Evolutionary conservation across 2,888 invertebrate genomes (phyloP), one percentile per base, ranked within the genome.

Genomic region (Nymphalis c-album): DNA sequence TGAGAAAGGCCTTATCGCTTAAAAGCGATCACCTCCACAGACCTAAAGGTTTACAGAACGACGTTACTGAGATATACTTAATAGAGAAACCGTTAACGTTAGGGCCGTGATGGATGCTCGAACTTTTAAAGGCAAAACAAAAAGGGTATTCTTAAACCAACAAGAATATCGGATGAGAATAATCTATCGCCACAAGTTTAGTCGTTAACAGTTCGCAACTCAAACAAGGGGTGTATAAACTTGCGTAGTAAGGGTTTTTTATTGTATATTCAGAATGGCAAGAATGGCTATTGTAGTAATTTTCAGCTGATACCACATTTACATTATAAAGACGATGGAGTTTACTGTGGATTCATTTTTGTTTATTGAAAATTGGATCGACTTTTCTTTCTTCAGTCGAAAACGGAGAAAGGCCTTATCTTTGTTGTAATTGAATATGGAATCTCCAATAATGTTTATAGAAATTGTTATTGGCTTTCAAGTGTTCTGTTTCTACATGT

Each of bases 171-270:
- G 74, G 60, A 69, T 72, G 73, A 71, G 73, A 76, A 74, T 76
- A 73, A 76, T 75, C 72, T 71, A 71, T 68, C 58, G 68, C 47
- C 66, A 58, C 53, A 81, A 81, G 74, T 81, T 80, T 67, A 71
- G 77, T 81, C 81, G 81, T 82, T 82, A 80, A 75, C 76, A 70
- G 74, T 75, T 77, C 72, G 63, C 62, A 77, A 80, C 79, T 78
- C 71, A 78, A 80, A 79, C 76, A 76, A 76, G 74, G 74, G 76
- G 75, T 75, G 71, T 67, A 63, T 72, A 71, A 80, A 81, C 75
- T 80, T 78, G 66, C 53, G 74, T 74, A 73, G 76, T 79, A 76
- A 76, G 74, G 73, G 75, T 78, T 50, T 67, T 72, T 77, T 76
- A 76, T 76, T 67, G 47, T 60, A 59, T 22, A n/a, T 31, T 59